Conservation (phyloP, 2,113 vertebrate species). For the Albula glossodonta region DNA sequence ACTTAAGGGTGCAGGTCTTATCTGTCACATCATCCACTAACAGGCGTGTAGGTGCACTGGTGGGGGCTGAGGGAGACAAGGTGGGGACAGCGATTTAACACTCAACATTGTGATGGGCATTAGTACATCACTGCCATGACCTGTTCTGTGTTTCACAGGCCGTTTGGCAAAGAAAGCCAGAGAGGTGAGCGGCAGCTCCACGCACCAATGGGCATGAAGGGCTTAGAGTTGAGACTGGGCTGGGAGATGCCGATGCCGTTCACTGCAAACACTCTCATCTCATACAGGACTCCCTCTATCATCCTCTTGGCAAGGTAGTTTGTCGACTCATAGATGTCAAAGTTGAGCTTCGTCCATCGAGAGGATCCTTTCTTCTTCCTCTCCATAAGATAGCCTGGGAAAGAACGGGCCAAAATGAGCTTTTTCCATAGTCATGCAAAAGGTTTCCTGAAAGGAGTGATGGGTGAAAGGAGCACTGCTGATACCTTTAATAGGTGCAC, state of each 20-base stretch:
- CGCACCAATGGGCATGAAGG: slow-evolving; percentile 76
- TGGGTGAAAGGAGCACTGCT: not conserved
- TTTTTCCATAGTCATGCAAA: not conserved
- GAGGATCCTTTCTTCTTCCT: slow-evolving; percentile 89
- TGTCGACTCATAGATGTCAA: slow-evolving; percentile 73
- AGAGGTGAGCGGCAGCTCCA: not conserved
- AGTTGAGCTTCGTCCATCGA: slow-evolving; percentile 91
- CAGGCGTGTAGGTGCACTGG: slow-evolving; percentile 79
- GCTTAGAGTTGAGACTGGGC: slow-evolving; percentile 76
- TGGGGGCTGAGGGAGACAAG: slow-evolving; percentile 70
- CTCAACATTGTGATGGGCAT: too few species aligned
- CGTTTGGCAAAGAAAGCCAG: not conserved
- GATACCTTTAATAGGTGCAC: slow-evolving; percentile 77
- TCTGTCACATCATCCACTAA: slow-evolving; percentile 81
- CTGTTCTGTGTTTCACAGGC: not conserved
- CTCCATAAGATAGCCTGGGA: slow-evolving; percentile 85
- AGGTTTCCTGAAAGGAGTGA: not conserved
- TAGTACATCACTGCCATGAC: not conserved
- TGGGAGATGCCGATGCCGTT: slow-evolving; percentile 83
- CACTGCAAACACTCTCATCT: slow-evolving; percentile 86
- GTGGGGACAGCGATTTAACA: slow-evolving; percentile 14
- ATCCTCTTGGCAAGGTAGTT: slow-evolving; percentile 84
- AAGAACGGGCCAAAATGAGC: not conserved
- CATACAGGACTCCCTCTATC: slow-evolving; percentile 89
- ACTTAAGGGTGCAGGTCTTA: slow-evolving; percentile 81